Evolutionary conservation across 2,888 invertebrate species (phyloP).

Genomic region (Tortrix viridana): DNA sequence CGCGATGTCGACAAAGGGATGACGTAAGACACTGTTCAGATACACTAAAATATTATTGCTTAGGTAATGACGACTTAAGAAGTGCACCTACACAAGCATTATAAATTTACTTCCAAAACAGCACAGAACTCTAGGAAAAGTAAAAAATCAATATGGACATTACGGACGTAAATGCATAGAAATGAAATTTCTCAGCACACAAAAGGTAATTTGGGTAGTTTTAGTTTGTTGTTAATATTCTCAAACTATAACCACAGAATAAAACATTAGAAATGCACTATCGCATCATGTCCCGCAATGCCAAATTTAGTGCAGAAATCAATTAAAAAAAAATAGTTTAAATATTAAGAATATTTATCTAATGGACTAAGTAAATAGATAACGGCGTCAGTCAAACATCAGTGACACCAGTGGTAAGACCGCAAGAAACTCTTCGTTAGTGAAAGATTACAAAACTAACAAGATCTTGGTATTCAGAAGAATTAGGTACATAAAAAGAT

Average conservation of each 20-base stretch:
- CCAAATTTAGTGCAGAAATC: slow-evolving; percentile 24
- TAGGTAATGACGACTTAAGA: too few relatives aligned
- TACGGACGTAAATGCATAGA: neutral
- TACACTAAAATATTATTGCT: too few relatives aligned
- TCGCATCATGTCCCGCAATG: slow-evolving; percentile 20
- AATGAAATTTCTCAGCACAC: neutral
- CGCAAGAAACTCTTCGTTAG: slow-evolving; percentile 41
- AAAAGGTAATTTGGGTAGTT: neutral
- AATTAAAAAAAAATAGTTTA: slow-evolving; percentile 51
- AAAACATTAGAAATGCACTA: neutral
- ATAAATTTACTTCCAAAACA: too few relatives aligned
- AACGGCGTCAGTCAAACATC: slow-evolving; percentile 70
- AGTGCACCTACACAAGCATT: too few relatives aligned
- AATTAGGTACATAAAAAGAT: too few relatives aligned
- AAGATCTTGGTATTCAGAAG: neutral
- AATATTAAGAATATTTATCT: slow-evolving; percentile 62
- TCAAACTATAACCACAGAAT: neutral
- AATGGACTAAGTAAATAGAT: slow-evolving; percentile 68
- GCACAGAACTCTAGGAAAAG: too few relatives aligned
- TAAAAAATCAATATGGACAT: too few relatives aligned
- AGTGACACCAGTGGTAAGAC: slow-evolving; percentile 55
- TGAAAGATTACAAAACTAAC: neutral
- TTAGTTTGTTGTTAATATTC: neutral
- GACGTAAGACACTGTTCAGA: too few relatives aligned
- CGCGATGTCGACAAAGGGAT: too few relatives aligned